Base-by-base conservation (phyloP, 2,888 invertebrate genomes). In the Drosophila silvestris region DNA sequence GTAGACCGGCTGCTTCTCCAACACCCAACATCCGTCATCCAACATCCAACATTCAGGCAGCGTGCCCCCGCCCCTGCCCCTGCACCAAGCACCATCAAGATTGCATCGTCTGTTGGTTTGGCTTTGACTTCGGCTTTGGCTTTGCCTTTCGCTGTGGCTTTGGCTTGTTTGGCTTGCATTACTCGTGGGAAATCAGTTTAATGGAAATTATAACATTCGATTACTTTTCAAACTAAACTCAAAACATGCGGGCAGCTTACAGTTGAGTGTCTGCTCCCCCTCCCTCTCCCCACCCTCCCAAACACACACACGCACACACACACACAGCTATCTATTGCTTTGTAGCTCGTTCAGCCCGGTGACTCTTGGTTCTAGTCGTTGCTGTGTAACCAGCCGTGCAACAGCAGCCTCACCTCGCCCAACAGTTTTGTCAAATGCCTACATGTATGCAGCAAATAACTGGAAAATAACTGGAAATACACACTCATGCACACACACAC, bases 171-270 rank as follows among this genome's bases (percentile, higher is more conserved):
- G 87, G 76, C 81, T 77, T 77, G 83, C 79, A 81, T 70, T 76
- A 56, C 81, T 79, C 90, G 68, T 90, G 87, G 87, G 87, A 87
- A 87, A 87, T 87, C 89, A 87, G 87, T 90, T 87, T 85, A 90
- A 87, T 87, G 87, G 87, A 87, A 89, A 87, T 87, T 87, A 87
- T 83, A 87, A 83, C 90, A 87, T 87, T 90, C 87, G 87, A 89
- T 87, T 87, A 89, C 90, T 85, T 90, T 85, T 78, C 90, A 78
- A 83, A 74, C 78, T 78, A 76, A 73, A 70, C 89, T 77, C 67
- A 70, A 83, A 72, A 70, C 61, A 65, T 68, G 59, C 60, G 51
- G 53, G 39, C 57, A 51, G 19, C 51, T 12, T 12, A 19, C 47
- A 54, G 22, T n/a, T 53, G 41, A 35, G 39, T 22, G 19, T 9